Evolutionary conservation across 2,113 vertebrate species (phyloP).

Genomic region (Catharus bicknelli): DNA sequence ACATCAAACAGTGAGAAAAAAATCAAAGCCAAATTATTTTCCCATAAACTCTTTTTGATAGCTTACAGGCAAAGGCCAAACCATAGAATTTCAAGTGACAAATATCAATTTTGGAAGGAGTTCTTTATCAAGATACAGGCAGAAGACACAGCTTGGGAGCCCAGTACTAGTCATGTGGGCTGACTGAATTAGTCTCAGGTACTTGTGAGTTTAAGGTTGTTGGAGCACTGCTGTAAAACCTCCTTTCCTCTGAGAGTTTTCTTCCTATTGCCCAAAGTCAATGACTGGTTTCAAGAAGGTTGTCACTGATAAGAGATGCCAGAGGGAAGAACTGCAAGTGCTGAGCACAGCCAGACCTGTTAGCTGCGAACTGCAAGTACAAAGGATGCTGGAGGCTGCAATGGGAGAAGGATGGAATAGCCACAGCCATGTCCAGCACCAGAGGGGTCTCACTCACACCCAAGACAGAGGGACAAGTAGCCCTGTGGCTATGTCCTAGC

Average conservation of each 20-base stretch:
- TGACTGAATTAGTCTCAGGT: background rate
- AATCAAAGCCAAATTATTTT: background rate
- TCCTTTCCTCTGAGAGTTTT: background rate
- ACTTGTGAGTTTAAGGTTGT: background rate
- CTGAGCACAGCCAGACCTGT: background rate
- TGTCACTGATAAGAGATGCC: background rate
- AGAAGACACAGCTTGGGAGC: background rate
- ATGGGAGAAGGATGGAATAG: background rate
- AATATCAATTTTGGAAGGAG: background rate
- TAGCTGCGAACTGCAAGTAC: background rate
- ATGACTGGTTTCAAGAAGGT: background rate
- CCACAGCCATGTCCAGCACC: background rate
- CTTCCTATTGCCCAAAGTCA: background rate
- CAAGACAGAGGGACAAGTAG: background rate
- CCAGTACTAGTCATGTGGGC: background rate
- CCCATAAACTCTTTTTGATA: background rate
- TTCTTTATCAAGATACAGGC: background rate
- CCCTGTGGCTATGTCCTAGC: background rate
- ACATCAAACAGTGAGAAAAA: background rate
- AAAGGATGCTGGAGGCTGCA: rapidly evolving
- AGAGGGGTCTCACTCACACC: background rate
- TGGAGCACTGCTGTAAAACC: background rate
- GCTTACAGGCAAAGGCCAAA: background rate
- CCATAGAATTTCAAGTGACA: background rate
- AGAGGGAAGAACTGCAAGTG: background rate